Evolutionary conservation across 2,113 vertebrate genomes (phyloP), one percentile per base, ranked within the genome.

Genomic region (Corvus moneduloides): DNA sequence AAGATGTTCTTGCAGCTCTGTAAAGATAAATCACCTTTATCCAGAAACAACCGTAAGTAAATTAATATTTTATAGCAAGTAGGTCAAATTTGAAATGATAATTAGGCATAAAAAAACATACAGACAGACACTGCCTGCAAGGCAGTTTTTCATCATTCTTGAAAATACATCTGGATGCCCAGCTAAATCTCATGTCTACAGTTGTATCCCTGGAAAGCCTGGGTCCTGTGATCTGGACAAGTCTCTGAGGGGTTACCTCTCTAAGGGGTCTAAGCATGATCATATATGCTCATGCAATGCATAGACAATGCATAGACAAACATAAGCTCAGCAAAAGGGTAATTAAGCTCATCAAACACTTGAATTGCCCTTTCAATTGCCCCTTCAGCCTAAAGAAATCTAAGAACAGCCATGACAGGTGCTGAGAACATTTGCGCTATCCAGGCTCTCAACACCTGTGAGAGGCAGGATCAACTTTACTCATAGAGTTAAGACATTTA

Each of bases 21-120:
- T 71, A 94, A 48, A 88, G 82, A 93, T 46, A 94, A 90, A 71
- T 90, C 83, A 90, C 11, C 51, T 89, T 68, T 88, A 92, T 87
- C 43, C 28, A 90, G 88, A 89, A 90, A 67, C 39, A 94, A 58
- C 39, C 5, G 2, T 75, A 75, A 92, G 91, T 94, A 91, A 94
- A 59, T 67, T 10, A 85, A 48, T 11, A 74, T 67, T 83, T 80
- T 61, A 35, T 77, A 67, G 13, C 16, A 91, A 90, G 41, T 55
- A 92, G 59, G 75, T 90, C 22, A 88, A 37, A 11, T 51, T 80
- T 80, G 83, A 32, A 73, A 67, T 41, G 0, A 73, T 74, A 76
- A 52, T 85, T 69, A 87, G 13, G 6, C 55, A 79, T 59, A 39
- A 83, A 95, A 85, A 11, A 43, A 37, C 46, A 35, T n/a, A 43